These are phyloP conservation scores for Chlorops oryzae DNA, from an alignment of 1,140 invertebrate genomes.

Conservation along the genomic window DNA sequence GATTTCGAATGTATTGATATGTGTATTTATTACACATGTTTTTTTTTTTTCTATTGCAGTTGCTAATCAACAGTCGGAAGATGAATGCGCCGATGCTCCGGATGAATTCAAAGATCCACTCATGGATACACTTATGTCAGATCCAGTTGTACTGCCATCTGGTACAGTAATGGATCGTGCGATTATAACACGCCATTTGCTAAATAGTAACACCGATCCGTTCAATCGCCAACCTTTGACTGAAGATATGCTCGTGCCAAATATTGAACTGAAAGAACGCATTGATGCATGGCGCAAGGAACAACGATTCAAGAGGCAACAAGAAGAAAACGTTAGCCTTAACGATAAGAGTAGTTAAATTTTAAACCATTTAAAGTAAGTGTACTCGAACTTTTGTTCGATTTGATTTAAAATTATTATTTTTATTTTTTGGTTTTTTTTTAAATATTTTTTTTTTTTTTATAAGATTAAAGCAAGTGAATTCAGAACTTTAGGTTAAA, in stretches of 20 bases:
- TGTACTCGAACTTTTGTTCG: no score
- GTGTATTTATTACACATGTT: background rate
- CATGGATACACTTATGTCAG: conserved; percentile 96
- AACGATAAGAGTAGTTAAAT: conserved; percentile 35
- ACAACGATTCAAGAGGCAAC: conserved; percentile 53
- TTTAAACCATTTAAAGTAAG: background rate
- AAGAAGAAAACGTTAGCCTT: conserved; percentile 13
- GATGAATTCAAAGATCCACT: conserved; percentile 96
- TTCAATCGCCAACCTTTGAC: conserved; percentile 91
- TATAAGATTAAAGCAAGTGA: no score
- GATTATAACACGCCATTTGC: conserved; percentile 87
- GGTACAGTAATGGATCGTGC: conserved; percentile 93
- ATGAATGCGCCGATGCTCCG: conserved; percentile 92
- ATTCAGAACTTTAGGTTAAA: no score
- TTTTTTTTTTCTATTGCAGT: conserved; percentile 49
- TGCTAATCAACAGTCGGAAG: conserved; percentile 78
- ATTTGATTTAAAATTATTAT: no score
- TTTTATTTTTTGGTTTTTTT: no score
- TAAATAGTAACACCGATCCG: conserved; percentile 94
- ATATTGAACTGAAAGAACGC: conserved; percentile 67
- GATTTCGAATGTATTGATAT: background rate
- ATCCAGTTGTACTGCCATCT: conserved; percentile 89
- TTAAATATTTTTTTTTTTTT: no score
- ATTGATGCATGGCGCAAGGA: conserved; percentile 74
- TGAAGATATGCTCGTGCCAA: conserved; percentile 75